Percentiles rank a stretch among this genome's conserved stretches.
phyloP scores from a whole-genome alignment of 2,888 invertebrate genomes.

The Plusia festucae region DNA sequence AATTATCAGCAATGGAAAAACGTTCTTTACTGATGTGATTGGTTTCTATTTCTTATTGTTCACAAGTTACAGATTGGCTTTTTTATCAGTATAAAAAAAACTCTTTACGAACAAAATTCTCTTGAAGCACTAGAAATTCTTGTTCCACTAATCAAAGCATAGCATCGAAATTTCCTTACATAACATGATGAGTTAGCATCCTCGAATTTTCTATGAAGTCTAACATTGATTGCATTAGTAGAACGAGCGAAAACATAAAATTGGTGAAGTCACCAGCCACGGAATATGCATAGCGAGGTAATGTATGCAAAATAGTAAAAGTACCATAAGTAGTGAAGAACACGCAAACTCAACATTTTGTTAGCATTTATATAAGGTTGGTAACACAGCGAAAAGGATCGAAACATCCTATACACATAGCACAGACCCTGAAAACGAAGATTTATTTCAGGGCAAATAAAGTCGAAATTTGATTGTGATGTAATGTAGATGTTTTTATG shows the following conservation, averaged over 20 bases:
- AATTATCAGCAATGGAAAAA: too few species aligned
- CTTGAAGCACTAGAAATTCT: not conserved
- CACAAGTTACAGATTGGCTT: too few species aligned
- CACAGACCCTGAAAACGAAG: conserved; percentile 38
- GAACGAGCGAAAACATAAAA: conserved; percentile 63
- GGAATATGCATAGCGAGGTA: conserved; percentile 75
- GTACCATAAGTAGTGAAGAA: conserved; percentile 81
- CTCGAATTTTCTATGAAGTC: conserved; percentile 18
- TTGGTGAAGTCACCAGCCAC: conserved; percentile 66
- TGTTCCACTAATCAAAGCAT: not conserved
- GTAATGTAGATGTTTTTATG: conserved; percentile 48
- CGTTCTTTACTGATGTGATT: too few species aligned
- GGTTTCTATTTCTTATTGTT: too few species aligned
- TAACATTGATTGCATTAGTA: conserved; percentile 42
- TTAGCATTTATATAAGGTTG: conserved; percentile 83
- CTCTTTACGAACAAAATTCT: too few species aligned
- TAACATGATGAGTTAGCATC: conserved; percentile 30
- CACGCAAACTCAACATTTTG: conserved; percentile 87
- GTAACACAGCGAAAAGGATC: conserved; percentile 57
- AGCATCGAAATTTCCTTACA: conserved; percentile 18
- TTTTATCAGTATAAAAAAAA: not conserved
- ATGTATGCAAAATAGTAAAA: conserved; percentile 87
- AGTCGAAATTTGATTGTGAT: conserved; percentile 55
- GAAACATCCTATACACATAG: conserved; percentile 59
- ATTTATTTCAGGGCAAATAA: conserved; percentile 53